A percentile compares a stretch with the other conserved stretches of the same genome.
Evolutionary conservation across 2,888 invertebrate genomes (phyloP).

Genomic region (Nephrotoma flavescens): DNA sequence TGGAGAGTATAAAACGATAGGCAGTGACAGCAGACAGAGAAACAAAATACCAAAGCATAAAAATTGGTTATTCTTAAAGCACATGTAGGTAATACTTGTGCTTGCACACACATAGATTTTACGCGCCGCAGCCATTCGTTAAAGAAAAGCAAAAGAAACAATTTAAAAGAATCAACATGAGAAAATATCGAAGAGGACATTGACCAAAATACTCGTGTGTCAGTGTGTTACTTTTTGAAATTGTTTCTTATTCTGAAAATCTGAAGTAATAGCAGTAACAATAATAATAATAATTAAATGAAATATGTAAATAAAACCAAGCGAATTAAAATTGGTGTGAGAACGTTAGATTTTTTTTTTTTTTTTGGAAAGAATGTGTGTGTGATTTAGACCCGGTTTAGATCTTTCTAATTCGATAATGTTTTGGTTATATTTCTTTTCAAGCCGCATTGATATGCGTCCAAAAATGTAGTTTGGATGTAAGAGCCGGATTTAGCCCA

Average conservation of each 20-base stretch:
- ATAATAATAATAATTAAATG: not conserved
- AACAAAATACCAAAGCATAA: not conserved
- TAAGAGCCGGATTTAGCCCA: no score
- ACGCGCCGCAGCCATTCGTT: not conserved
- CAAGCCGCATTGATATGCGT: no score
- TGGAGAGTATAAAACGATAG: not conserved
- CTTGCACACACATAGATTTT: not conserved
- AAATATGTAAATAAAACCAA: not conserved
- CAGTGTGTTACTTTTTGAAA: not conserved
- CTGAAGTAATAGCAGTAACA: not conserved
- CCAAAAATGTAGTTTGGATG: no score
- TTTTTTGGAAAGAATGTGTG: not conserved
- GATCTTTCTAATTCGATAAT: not conserved
- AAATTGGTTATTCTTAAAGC: not conserved
- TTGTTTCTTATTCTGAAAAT: not conserved
- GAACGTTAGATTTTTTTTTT: not conserved
- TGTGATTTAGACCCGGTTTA: not conserved
- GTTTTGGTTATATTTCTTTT: no score
- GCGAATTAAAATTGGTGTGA: not conserved
- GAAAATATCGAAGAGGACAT: not conserved
- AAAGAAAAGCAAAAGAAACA: not conserved
- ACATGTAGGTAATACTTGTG: not conserved
- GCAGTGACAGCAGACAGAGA: not conserved
- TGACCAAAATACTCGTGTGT: not conserved
- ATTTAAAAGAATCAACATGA: not conserved